Percentiles rank a stretch among this genome's conserved stretches.
Evolutionary conservation across 2,888 invertebrate genomes (phyloP).

Genomic region (Meiosimyza platycephala): DNA sequence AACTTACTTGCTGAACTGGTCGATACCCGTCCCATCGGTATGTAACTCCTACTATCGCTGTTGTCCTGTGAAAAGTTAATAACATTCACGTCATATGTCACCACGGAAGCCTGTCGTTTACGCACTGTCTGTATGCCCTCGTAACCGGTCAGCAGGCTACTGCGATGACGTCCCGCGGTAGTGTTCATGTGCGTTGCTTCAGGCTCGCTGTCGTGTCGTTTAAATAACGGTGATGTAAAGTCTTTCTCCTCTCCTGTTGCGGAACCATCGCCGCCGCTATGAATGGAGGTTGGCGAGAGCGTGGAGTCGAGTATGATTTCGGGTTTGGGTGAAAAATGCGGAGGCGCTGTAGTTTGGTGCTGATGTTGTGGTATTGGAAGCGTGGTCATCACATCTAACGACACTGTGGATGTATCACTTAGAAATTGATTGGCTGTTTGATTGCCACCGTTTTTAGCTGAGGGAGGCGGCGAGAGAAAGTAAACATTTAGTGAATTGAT

Average conservation of each 20-base stretch:
- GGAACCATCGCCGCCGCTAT: conserved; percentile 45
- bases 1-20: conserved; percentile 67
- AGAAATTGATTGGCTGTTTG: conserved; percentile 49
- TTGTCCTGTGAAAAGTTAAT: conserved; percentile 67
- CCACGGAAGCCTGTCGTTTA: conserved; percentile 66
- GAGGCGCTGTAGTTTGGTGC: conserved; percentile 41
- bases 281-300: conserved; percentile 60
- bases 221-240: conserved; percentile 59
- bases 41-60: conserved; percentile 65
- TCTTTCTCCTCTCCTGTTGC: conserved; percentile 57
- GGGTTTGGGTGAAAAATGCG: conserved; percentile 63
- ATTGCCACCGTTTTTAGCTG: conserved; percentile 22
- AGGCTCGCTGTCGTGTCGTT: conserved; percentile 58
- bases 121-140: conserved; percentile 61
- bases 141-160: conserved; percentile 58
- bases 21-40: conserved; percentile 67
- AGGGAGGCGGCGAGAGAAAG: conserved; percentile 63
- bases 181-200: conserved; percentile 40
- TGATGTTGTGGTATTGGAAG: conserved; percentile 46
- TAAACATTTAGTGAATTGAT: conserved; percentile 62
- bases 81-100: conserved; percentile 67
- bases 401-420: conserved; percentile 66
- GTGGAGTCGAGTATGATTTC: conserved; percentile 67
- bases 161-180: conserved; percentile 50
- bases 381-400: conserved; percentile 64